Conservation (phyloP, 2,888 invertebrate species). For the Agrochola litura region DNA sequence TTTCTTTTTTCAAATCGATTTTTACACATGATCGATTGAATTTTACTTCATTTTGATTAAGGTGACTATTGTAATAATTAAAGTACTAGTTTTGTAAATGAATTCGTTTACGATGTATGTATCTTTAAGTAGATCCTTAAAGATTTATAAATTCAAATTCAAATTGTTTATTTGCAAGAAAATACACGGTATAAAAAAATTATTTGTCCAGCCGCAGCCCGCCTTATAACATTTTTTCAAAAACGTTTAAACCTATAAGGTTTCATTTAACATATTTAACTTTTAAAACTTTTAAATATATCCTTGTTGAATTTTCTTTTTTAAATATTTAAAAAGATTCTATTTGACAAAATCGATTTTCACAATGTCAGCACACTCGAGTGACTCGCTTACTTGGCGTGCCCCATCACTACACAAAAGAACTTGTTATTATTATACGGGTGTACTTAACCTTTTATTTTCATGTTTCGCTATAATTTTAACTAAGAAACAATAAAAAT, state of each 20-base stretch:
- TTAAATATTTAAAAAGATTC: too few relatives aligned
- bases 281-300: neutral
- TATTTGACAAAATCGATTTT: slow-evolving; percentile 19
- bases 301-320: neutral
- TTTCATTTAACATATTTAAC: neutral
- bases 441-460: slow-evolving; percentile 84
- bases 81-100: neutral
- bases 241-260: too few relatives aligned
- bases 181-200: too few relatives aligned
- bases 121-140: too few relatives aligned
- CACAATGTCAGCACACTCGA: neutral
- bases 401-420: slow-evolving; percentile 68
- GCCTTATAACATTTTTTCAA: neutral
- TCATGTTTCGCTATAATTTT: slow-evolving; percentile 83
- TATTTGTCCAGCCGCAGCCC: neutral
- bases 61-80: neutral
- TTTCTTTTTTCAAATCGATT: neutral
- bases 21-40: neutral
- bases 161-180: too few relatives aligned
- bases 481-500: slow-evolving; percentile 76
- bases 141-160: too few relatives aligned
- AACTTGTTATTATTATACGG: slow-evolving; percentile 88
- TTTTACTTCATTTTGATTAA: too few relatives aligned
- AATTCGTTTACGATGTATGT: neutral
- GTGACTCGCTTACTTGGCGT: slow-evolving; percentile 11